Percentiles rank a stretch among this genome's conserved stretches.
These are phyloP conservation scores for Microcebus griseorufus DNA, from an alignment of 2,113 vertebrate species.

Conservation along the genomic window DNA sequence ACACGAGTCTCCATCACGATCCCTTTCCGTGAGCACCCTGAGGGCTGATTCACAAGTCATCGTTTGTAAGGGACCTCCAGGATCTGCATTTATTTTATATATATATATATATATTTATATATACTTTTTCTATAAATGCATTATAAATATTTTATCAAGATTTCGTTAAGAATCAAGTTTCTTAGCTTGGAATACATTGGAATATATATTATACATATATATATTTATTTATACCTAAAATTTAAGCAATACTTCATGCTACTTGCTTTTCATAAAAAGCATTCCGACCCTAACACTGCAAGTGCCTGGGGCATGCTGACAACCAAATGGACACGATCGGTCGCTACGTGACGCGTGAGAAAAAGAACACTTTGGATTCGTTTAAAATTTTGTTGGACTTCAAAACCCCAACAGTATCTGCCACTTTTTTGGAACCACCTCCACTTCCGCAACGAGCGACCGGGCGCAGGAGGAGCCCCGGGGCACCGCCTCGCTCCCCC, in stretches of 20 bases:
- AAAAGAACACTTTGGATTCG: constrained; percentile 83
- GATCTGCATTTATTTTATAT: constrained; percentile 83
- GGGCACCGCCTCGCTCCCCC: constrained; percentile 22
- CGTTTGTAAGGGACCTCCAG: constrained; percentile 80
- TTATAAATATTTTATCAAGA: constrained; percentile 89
- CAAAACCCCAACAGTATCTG: constrained; percentile 85
- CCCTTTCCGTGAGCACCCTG: constrained; percentile 81
- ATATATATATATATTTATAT: constrained; percentile 74
- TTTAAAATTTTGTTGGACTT: constrained; percentile 79
- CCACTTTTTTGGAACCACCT: constrained; percentile 85
- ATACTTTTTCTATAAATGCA: constrained; percentile 87
- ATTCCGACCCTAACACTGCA: constrained; percentile 85
- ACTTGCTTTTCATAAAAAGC: constrained; percentile 89
- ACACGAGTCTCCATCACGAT: constrained; percentile 73
- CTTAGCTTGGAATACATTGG: constrained; percentile 88
- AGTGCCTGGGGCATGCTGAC: constrained; percentile 85
- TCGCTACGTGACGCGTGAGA: constrained; percentile 73
- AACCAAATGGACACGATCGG: constrained; percentile 80
- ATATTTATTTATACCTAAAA: constrained; percentile 86
- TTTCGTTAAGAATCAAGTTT: constrained; percentile 87
- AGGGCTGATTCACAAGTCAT: constrained; percentile 67
- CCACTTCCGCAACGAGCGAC: constrained; percentile 75
- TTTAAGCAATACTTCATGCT: constrained; percentile 89
- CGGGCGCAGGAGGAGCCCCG: constrained; percentile 73
- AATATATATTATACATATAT: constrained; percentile 88